Percentiles rank a stretch among this genome's conserved stretches.
phyloP scores from a whole-genome alignment of 1,140 invertebrate species.

The Zaprionus capensis region DNA sequence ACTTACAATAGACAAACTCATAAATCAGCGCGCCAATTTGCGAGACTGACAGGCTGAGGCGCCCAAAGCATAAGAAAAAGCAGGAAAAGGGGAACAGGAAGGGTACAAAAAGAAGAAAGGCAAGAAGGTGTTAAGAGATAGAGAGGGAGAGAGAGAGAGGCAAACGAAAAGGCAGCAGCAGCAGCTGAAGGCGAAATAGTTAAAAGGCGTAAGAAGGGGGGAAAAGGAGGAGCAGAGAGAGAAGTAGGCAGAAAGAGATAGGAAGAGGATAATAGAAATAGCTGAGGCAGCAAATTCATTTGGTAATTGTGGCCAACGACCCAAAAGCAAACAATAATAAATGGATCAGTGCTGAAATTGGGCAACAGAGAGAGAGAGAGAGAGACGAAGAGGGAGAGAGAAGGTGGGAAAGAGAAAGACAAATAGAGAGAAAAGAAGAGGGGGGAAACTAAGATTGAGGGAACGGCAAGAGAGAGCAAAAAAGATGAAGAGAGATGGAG shows the following conservation, averaged over 20 bases:
- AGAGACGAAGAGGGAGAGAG: neutral
- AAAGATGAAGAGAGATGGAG: neutral
- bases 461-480: neutral
- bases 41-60: conserved; percentile 57
- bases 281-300: conserved; percentile 73
- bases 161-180: neutral
- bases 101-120: neutral
- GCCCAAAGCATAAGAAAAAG: conserved; percentile 28
- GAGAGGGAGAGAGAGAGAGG: neutral
- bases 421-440: conserved; percentile 31
- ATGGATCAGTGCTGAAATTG: conserved; percentile 47
- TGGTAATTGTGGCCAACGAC: conserved; percentile 81
- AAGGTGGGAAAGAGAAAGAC: neutral
- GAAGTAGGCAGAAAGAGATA: neutral
- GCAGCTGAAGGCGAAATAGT: neutral
- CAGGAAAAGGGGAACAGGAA: neutral
- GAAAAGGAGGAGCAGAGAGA: neutral
- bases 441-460: neutral
- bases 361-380: neutral
- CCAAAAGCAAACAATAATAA: conserved; percentile 79
- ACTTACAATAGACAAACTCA: conserved; percentile 77
- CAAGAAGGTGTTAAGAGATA: neutral
- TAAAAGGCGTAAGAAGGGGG: neutral
- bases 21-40: conserved; percentile 82
- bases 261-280: conserved; percentile 3